phyloP scores from a whole-genome alignment of 1,140 invertebrate genomes.

The Aphaenogaster floridana region DNA sequence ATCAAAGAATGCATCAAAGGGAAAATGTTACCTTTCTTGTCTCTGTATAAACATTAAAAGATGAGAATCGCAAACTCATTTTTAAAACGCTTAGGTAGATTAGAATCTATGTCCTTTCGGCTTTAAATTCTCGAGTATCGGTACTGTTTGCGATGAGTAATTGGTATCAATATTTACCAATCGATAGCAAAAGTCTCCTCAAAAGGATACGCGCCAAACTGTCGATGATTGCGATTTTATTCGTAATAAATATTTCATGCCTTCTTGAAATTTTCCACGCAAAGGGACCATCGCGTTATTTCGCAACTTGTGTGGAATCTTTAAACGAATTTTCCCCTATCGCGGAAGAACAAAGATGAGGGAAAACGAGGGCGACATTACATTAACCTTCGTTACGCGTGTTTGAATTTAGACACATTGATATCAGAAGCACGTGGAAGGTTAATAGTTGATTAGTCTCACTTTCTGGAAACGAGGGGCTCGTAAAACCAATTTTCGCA shows the following conservation, averaged over 20 bases:
- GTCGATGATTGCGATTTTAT: constrained; percentile 21
- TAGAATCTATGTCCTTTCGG: background rate
- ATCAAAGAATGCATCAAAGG: background rate
- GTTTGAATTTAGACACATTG: constrained; percentile 69
- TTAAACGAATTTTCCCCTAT: constrained; percentile 44
- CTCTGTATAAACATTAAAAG: background rate
- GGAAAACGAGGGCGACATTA: constrained; percentile 49
- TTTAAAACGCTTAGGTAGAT: background rate
- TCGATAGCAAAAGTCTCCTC: constrained; percentile 13
- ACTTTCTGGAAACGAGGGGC: constrained; percentile 52
- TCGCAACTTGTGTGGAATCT: background rate
- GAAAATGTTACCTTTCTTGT: background rate
- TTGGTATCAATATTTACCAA: constrained; percentile 47
- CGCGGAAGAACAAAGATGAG: background rate
- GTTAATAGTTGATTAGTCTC: constrained; percentile 31
- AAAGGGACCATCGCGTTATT: background rate
- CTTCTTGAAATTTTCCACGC: background rate
- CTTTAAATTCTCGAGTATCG: constrained; percentile 28
- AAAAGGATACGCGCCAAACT: background rate
- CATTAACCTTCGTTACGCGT: constrained; percentile 80
- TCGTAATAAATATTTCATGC: constrained; percentile 24
- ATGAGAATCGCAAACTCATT: background rate
- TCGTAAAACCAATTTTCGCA: constrained; percentile 83
- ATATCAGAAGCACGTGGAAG: background rate
- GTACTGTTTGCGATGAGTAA: constrained; percentile 6